Evolutionary conservation across 2,113 vertebrate species (phyloP), one percentile per base, ranked within the genome.

Genomic region (Ascaphus truei): DNA sequence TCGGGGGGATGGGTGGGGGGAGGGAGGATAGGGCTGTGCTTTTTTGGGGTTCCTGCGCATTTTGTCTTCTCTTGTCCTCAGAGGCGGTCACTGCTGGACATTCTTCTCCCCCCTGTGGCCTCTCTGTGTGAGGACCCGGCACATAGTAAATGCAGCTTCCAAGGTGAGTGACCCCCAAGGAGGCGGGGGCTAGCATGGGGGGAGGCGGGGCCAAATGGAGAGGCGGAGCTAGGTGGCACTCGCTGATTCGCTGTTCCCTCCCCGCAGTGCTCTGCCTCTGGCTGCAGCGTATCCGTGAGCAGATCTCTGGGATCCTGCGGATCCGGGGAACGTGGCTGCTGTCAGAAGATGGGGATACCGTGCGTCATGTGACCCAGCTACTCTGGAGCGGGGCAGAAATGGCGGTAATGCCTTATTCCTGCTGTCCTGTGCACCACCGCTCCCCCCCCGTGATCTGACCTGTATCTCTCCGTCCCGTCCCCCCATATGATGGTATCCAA

Each of bases 341-440:
- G 63, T 51, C 56, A 0, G 80, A 80, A 13, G 31, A 77, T 39
- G 25, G 81, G 0, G 6, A 58, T 13, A 78, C 90, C 8, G 83
- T 79, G 53, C 77, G 62, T 29, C 71, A 73, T 23, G 83, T 96
- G 55, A 72, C 76, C 34, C 83, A 84, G 71, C 77, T 95, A 9
- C 67, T 92, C 56, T 95, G 94, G 94, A 88, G 82, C 81, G 91
- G 85, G 0, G 90, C 91, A 2, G 93, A 95, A 77, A 92, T 87
- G 22, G 92, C 80, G 6, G 95, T 96, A 83, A 92, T 50, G 29
- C 36, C 3, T 3, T 25, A 1, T 25, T 3, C n/a, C 6, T n/a
- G n/a, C n/a, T n/a, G n/a, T n/a, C n/a, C n/a, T n/a, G n/a, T n/a
- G n/a, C n/a, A n/a, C n/a, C n/a, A n/a, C n/a, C n/a, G n/a, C n/a